Evolutionary conservation across 2,113 vertebrate species (phyloP).

Genomic region (Varanus komodoensis): DNA sequence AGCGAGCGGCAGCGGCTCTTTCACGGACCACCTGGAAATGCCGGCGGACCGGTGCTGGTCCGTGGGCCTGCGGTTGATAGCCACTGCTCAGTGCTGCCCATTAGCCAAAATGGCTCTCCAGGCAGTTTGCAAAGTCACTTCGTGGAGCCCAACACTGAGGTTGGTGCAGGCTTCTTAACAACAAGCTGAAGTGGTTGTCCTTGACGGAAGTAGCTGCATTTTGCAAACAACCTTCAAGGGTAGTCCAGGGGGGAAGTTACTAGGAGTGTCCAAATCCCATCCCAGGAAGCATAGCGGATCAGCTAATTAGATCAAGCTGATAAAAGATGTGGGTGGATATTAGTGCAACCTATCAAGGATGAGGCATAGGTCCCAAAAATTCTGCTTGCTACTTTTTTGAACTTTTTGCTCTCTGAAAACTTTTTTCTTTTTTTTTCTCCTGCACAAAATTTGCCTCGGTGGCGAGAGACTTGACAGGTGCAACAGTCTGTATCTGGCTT

Average conservation of each 20-base stretch:
- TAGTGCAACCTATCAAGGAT: neutral
- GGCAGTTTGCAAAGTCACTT: too few relatives aligned
- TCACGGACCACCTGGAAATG: too few relatives aligned
- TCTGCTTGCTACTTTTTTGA: neutral
- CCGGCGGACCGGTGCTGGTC: too few relatives aligned
- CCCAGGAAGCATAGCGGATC: too few relatives aligned
- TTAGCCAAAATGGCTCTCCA: too few relatives aligned
- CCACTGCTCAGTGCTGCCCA: too few relatives aligned
- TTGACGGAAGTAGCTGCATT: neutral
- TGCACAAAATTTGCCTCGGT: conserved; percentile 1
- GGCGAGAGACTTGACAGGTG: conserved; percentile 17
- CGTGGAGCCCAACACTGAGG: neutral
- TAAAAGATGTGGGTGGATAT: too few relatives aligned
- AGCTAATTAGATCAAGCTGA: too few relatives aligned
- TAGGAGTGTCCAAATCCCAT: neutral
- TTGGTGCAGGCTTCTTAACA: neutral
- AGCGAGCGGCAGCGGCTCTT: too few relatives aligned
- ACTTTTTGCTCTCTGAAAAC: neutral
- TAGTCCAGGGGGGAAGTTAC: neutral
- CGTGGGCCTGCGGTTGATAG: too few relatives aligned
- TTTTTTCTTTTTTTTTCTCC: neutral
- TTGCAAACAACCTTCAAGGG: neutral
- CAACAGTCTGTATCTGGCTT: conserved; percentile 5
- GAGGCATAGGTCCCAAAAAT: neutral
- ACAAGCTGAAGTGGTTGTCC: neutral